These are phyloP conservation scores for Donacobius atricapilla DNA, from an alignment of 2,113 vertebrate species.

Conservation along the genomic window DNA sequence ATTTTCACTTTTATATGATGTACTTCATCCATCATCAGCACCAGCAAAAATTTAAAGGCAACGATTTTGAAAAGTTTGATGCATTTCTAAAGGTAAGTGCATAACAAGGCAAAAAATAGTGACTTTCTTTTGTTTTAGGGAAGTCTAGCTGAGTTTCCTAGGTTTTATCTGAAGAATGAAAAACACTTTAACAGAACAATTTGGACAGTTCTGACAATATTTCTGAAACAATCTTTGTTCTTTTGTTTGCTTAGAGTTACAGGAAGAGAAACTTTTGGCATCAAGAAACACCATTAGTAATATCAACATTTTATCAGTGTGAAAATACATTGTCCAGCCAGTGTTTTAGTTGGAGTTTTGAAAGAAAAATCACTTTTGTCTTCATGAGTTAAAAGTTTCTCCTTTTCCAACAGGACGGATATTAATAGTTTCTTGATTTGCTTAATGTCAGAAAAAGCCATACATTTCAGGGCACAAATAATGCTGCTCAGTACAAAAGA, in stretches of 20 bases:
- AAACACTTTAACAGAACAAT: not conserved
- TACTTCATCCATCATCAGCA: not conserved
- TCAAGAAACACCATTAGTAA: not conserved
- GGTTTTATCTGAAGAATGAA: not conserved
- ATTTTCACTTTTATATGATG: not conserved
- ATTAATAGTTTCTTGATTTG: not conserved
- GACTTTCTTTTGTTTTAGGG: not conserved
- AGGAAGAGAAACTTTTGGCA: not conserved
- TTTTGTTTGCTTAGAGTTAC: not conserved
- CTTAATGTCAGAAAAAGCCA: not conserved
- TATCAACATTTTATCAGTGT: constrained; percentile 13
- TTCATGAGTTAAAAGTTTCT: not conserved
- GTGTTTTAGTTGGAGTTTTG: not conserved
- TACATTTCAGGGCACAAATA: not conserved
- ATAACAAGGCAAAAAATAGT: not conserved
- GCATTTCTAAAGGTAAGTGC: not conserved
- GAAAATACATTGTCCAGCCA: not conserved
- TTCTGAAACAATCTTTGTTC: not conserved
- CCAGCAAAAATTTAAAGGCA: not conserved
- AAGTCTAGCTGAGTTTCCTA: not conserved
- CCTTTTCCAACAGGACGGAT: not conserved
- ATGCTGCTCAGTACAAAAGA: not conserved
- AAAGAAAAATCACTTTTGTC: not conserved
- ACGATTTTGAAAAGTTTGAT: not conserved
- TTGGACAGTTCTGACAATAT: constrained; percentile 19